Evolutionary conservation across 2,113 vertebrate species (phyloP), one percentile per base, ranked within the genome.

Genomic region (Psittacus erithacus): DNA sequence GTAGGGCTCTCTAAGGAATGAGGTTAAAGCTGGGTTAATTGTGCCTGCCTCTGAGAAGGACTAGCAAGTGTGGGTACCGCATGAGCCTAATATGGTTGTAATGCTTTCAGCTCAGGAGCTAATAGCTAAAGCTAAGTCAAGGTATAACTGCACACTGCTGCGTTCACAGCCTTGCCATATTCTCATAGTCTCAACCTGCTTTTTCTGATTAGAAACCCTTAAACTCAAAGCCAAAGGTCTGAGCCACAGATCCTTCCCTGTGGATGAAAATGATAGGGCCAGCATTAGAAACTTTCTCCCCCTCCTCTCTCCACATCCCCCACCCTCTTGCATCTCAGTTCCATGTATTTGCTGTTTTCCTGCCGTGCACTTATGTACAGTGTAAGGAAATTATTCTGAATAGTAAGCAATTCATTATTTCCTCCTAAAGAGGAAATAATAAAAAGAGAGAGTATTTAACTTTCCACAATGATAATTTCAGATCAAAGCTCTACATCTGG

Each of bases 11-110:
- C 53, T 39, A 77, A 16, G 47, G 82, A 94, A 31, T 0, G 6
- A 76, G 71, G 90, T 82, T 90, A 90, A 49, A 73, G 29, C 47
- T 80, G 86, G 88, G 79, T 93, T 93, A 94, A 85, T 94, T 93
- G n/a, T 3, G 1, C 49, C 59, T 88, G 62, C 27, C 25, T 88
- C 81, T 65, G 39, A 44, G 88, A 63, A 86, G 27, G 39, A 62
- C 63, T 13, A 33, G 70, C 27, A 82, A 69, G 70, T 49, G 44
- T 47, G n/a, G 41, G 35, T 69, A 82, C 9, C 69, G 57, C 6
- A 3, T 10, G 13, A 85, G 13, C 7, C 49, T 80, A 52, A 82
- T 18, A 31, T 7, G 38, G 27, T 41, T 88, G 29, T 31, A 73
- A 73, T 17, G 23, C 39, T 74, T 83, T 77, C 82, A 82, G 31